phyloP scores from a whole-genome alignment of 2,113 vertebrate species.

The Cyanistes caeruleus region DNA sequence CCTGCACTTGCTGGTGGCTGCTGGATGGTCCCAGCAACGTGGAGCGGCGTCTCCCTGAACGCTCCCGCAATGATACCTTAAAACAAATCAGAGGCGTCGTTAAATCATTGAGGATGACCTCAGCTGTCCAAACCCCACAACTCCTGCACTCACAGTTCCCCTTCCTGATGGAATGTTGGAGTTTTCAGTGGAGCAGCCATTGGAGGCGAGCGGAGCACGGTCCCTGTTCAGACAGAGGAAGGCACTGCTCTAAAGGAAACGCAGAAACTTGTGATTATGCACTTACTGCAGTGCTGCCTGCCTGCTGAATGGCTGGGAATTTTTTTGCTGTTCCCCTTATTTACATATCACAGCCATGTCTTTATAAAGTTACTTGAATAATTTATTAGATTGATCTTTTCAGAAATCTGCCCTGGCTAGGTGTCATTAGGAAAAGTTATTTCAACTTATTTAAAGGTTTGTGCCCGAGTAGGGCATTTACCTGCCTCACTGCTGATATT shows the following conservation, averaged over 20 bases:
- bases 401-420: conserved; percentile 72
- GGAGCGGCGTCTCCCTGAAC: not conserved
- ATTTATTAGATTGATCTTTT: conserved; percentile 83
- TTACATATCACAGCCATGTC: conserved; percentile 75
- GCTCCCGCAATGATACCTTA: conserved; percentile 56
- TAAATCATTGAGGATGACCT: conserved; percentile 62
- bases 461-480: conserved; percentile 77
- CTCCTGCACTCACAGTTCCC: conserved; percentile 50
- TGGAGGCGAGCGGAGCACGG: not conserved
- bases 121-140: conserved; percentile 52
- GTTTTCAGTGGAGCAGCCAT: not conserved
- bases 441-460: conserved; percentile 80
- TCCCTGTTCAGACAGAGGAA: not conserved
- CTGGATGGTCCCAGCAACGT: conserved; percentile 28
- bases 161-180: conserved; percentile 53
- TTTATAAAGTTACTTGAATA: conserved; percentile 80
- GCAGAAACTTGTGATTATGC: conserved; percentile 72
- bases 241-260: conserved; percentile 56
- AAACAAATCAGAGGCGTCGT: conserved; percentile 71
- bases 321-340: conserved; percentile 61
- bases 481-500: conserved; percentile 84
- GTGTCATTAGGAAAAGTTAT: conserved; percentile 73
- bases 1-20: not conserved
- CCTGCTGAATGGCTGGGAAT: conserved; percentile 41
- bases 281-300: conserved; percentile 53